A percentile compares a stretch with the other conserved stretches of the same genome.
Evolutionary conservation across 2,797 vertebrate species (phyloP).

Genomic region (Scleropages formosus): DNA sequence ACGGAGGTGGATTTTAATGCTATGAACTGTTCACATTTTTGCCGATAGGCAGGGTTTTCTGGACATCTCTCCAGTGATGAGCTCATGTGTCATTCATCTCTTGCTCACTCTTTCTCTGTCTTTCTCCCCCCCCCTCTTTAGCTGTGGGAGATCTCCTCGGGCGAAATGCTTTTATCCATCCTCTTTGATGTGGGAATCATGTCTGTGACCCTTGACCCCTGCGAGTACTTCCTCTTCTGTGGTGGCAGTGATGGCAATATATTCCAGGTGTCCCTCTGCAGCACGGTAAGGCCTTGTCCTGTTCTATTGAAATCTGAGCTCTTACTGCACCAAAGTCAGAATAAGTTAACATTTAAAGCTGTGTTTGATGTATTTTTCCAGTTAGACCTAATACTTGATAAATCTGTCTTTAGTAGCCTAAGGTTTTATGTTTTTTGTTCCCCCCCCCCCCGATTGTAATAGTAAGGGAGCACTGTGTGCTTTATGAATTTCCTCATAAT

Average conservation of each 20-base stretch:
- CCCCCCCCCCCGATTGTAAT: no score
- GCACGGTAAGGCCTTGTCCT: conserved; percentile 72
- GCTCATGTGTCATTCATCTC: conserved; percentile 25
- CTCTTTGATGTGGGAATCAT: conserved; percentile 88
- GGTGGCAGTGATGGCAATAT: conserved; percentile 88
- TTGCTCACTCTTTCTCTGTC: not conserved
- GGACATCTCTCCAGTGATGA: conserved; percentile 26
- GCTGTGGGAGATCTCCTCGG: conserved; percentile 93
- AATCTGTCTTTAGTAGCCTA: not conserved
- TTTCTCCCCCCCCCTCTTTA: conserved; percentile 47
- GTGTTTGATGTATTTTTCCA: not conserved
- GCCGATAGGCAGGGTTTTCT: conserved; percentile 18
- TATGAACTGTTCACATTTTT: conserved; percentile 4
- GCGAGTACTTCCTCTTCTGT: conserved; percentile 88
- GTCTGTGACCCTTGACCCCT: conserved; percentile 88
- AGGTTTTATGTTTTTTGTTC: not conserved
- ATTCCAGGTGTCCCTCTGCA: conserved; percentile 86
- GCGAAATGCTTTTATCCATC: conserved; percentile 85
- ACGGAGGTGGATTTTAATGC: conserved; percentile 32
- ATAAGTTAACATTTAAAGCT: not conserved
- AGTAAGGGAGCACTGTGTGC: no score
- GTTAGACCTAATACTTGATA: not conserved
- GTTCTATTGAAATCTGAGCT: not conserved
- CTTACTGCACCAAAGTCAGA: not conserved
- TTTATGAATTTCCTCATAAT: no score